phyloP scores from a whole-genome alignment of 2,888 invertebrate genomes.

The Rapana venosa region DNA sequence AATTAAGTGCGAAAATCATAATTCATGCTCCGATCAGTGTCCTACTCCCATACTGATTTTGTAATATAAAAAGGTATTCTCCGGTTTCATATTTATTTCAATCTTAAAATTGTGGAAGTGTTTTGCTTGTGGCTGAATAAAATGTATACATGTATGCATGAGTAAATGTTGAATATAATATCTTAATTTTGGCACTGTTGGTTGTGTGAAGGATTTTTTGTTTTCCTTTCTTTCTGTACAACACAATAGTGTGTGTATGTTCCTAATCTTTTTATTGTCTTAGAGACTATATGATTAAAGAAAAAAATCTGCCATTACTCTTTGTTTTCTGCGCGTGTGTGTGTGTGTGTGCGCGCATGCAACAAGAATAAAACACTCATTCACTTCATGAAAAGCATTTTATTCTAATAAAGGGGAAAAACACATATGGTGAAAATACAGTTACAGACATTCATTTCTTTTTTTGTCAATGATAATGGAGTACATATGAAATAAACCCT shows the following conservation, averaged over 20 bases:
- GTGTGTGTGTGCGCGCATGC: background rate
- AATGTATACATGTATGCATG: background rate
- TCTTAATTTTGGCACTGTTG: background rate
- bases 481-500: background rate
- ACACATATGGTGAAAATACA: constrained; percentile 7
- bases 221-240: background rate
- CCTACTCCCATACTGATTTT: too few relatives aligned
- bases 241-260: background rate
- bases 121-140: background rate
- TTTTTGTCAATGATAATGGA: background rate
- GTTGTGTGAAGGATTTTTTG: background rate
- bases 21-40: too few relatives aligned
- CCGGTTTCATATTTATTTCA: too few relatives aligned
- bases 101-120: too few relatives aligned
- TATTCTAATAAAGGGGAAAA: constrained; percentile 24
- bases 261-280: background rate
- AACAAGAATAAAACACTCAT: background rate
- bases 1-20: too few relatives aligned
- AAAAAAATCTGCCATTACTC: background rate
- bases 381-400: constrained; percentile 15
- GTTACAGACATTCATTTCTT: background rate
- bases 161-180: background rate
- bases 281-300: constrained; percentile 1
- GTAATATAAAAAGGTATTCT: too few relatives aligned
- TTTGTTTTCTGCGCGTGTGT: background rate